Evolutionary conservation across 2,888 invertebrate species (phyloP).

Genomic region (Salpingus planirostris): DNA sequence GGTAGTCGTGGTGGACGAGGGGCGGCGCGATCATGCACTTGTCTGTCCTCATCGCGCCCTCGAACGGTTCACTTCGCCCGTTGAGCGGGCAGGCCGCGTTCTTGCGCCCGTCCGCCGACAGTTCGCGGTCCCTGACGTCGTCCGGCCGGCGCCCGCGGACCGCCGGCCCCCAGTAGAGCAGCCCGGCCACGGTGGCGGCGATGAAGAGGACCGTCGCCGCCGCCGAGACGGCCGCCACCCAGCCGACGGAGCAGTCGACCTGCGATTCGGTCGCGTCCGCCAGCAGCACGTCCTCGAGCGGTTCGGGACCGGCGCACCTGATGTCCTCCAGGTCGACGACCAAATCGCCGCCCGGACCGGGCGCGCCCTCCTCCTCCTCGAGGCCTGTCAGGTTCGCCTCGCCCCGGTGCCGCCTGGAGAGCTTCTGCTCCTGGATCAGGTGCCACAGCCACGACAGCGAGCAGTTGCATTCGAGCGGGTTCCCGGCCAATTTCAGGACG

Average conservation of each 20-base stretch:
- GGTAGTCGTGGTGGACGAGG: constrained; percentile 35
- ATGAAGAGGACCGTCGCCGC: constrained; percentile 36
- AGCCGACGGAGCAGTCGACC: constrained; percentile 53
- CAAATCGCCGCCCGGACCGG: constrained; percentile 21
- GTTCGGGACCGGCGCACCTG: constrained; percentile 51
- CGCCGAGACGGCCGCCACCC: constrained; percentile 51
- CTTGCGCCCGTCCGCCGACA: constrained; percentile 20
- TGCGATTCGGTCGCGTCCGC: constrained; percentile 53
- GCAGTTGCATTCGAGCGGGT: constrained; percentile 80
- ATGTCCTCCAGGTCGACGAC: constrained; percentile 51
- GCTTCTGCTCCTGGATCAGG: constrained; percentile 43
- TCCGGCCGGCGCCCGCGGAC: constrained; percentile 24
- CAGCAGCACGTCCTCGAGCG: constrained; percentile 46
- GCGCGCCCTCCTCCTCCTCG: not conserved
- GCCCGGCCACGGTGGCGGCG: constrained; percentile 28
- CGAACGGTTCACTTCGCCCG: constrained; percentile 22
- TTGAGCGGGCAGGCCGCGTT: constrained; percentile 15
- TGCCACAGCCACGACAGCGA: constrained; percentile 82
- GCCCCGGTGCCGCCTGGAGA: not conserved
- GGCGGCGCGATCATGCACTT: constrained; percentile 34
- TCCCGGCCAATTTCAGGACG: constrained; percentile 67
- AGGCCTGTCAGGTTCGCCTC: not conserved
- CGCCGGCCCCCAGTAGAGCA: constrained; percentile 34
- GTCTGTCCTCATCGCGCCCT: constrained; percentile 28
- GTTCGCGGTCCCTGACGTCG: constrained; percentile 26